phyloP scores from a whole-genome alignment of 2,797 vertebrate genomes.

The Lacerta bilineata region DNA sequence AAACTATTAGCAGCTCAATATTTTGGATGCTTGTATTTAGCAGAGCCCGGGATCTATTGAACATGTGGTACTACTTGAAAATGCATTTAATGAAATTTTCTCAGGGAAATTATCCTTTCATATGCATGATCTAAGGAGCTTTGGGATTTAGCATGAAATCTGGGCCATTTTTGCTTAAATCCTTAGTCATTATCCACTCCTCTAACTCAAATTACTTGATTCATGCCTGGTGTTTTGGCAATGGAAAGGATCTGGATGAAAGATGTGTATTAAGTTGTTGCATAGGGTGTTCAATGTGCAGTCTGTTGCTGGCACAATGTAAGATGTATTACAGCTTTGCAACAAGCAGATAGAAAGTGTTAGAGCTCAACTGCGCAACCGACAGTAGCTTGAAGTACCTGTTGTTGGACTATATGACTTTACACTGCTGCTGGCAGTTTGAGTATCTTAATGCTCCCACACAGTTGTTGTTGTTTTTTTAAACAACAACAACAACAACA shows the following conservation, averaged over 20 bases:
- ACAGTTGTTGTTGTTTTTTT: no score
- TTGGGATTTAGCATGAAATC: slow-evolving; percentile 53
- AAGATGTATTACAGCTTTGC: slow-evolving; percentile 20
- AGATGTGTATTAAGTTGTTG: slow-evolving; percentile 19
- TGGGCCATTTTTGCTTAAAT: slow-evolving; percentile 32
- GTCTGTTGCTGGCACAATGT: slow-evolving; percentile 29
- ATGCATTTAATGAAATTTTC: slow-evolving; percentile 59
- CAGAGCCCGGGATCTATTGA: slow-evolving; percentile 26
- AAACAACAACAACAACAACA: not conserved
- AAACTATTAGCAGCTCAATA: slow-evolving; percentile 9
- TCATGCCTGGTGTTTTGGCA: slow-evolving; percentile 23
- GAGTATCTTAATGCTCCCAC: not conserved
- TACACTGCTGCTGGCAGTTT: not conserved
- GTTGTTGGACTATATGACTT: not conserved
- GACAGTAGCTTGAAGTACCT: not conserved
- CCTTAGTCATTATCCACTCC: slow-evolving; percentile 37
- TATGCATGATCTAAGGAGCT: slow-evolving; percentile 49
- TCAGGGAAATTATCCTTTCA: slow-evolving; percentile 46
- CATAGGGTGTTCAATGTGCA: slow-evolving; percentile 17
- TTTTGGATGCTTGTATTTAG: slow-evolving; percentile 35
- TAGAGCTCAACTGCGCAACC: not conserved
- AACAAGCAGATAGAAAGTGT: not conserved
- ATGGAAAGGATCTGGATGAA: slow-evolving; percentile 13
- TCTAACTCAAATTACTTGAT: slow-evolving; percentile 39
- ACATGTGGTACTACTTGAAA: slow-evolving; percentile 44